phyloP scores from a whole-genome alignment of 2,113 vertebrate genomes.

The Planiliza haematocheilus region DNA sequence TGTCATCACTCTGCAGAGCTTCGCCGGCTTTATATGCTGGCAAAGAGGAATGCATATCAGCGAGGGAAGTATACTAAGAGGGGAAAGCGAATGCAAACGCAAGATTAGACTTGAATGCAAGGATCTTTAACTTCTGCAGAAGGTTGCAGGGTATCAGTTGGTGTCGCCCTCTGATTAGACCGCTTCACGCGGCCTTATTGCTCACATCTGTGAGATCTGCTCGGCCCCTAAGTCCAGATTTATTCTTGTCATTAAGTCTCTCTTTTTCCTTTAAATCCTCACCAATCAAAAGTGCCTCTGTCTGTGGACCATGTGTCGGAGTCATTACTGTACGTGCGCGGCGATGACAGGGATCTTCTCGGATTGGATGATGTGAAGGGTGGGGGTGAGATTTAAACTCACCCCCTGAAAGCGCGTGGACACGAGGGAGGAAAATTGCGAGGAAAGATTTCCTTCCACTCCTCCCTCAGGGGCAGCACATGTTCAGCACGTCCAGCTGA shows the following conservation, averaged over 20 bases:
- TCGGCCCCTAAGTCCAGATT: conserved; percentile 64
- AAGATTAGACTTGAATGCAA: conserved; percentile 3
- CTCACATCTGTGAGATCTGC: conserved; percentile 58
- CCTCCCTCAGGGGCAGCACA: not conserved
- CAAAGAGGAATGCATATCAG: not conserved
- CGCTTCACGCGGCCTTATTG: conserved; percentile 35
- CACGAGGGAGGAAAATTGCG: not conserved
- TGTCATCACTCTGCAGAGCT: not conserved
- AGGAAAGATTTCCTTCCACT: conserved; percentile 8
- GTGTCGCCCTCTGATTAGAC: conserved; percentile 53
- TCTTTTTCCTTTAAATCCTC: conserved; percentile 58
- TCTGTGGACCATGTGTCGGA: conserved; percentile 45
- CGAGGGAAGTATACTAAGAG: not conserved
- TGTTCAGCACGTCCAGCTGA: not conserved
- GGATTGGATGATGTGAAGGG: conserved; percentile 29
- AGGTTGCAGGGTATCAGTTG: conserved; percentile 19
- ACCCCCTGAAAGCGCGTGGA: not conserved
- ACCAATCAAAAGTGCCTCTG: conserved; percentile 63
- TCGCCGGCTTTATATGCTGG: not conserved
- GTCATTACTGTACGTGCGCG: conserved; percentile 45
- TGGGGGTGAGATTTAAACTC: conserved; percentile 5
- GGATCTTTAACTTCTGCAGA: not conserved
- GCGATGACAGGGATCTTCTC: conserved; percentile 39
- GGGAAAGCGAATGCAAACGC: not conserved
- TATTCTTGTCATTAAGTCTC: conserved; percentile 66